These are phyloP conservation scores for Collichthys lucidus DNA, from an alignment of 2,113 vertebrate species.

Conservation along the genomic window DNA sequence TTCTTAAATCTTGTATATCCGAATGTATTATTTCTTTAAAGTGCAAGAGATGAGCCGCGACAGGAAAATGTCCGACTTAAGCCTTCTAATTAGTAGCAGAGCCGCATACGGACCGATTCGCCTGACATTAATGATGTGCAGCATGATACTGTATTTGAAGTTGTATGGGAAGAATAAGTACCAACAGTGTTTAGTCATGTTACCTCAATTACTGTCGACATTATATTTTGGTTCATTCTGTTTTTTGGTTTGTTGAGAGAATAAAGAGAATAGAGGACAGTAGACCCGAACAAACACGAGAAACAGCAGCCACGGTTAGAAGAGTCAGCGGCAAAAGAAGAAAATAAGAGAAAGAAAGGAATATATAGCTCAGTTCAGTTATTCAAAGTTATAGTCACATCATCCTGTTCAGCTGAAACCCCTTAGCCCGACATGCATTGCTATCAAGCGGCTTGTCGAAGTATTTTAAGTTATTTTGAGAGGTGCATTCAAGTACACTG, in stretches of 20 bases:
- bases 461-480: not conserved
- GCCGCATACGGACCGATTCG: not conserved
- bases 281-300: too few species aligned
- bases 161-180: not conserved
- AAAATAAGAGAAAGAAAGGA: too few species aligned
- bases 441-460: not conserved
- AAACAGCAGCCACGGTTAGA: too few species aligned
- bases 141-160: not conserved
- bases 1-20: not conserved
- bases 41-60: not conserved
- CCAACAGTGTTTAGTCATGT: not conserved
- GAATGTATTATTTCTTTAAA: not conserved
- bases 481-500: too few species aligned
- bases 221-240: not conserved
- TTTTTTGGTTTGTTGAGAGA: too few species aligned
- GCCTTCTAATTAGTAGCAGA: not conserved
- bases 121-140: not conserved
- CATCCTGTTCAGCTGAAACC: not conserved
- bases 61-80: not conserved
- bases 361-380: too few species aligned
- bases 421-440: too few species aligned
- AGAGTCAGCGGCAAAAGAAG: not conserved
- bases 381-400: not conserved
- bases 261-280: too few species aligned
- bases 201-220: not conserved